phyloP scores from a whole-genome alignment of 2,113 vertebrate genomes.

The Nothocercus nigrocapillus region DNA sequence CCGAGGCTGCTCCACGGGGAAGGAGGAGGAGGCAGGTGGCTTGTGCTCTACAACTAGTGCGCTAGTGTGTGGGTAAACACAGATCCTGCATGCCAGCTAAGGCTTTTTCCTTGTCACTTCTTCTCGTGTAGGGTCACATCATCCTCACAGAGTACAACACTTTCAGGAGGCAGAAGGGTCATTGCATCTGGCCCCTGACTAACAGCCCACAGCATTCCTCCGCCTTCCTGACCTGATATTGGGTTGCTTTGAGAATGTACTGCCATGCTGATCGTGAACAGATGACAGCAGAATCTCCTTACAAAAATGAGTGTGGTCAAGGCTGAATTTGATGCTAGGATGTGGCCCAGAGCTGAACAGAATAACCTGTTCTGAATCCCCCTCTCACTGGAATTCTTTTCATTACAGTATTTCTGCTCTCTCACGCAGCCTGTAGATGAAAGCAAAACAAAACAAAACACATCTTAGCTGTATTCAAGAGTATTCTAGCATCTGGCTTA shows the following conservation, averaged over 20 bases:
- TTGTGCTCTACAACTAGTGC: not conserved
- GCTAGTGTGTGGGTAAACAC: not conserved
- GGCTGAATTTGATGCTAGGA: not conserved
- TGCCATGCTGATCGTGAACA: not conserved
- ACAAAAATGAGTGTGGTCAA: not conserved
- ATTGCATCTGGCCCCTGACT: rapidly evolving
- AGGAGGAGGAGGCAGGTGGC: not conserved
- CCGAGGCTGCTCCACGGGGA: not conserved
- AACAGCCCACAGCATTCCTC: not conserved
- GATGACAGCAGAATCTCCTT: not conserved
- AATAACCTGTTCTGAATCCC: not conserved
- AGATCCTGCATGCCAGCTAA: not conserved
- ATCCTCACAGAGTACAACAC: not conserved
- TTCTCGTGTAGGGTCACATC: not conserved
- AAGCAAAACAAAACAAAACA: not conserved
- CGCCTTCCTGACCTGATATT: not conserved
- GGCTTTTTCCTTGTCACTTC: not conserved
- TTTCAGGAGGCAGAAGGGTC: not conserved
- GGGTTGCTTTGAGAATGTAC: not conserved
- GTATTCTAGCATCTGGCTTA: not conserved
- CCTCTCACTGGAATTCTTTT: not conserved
- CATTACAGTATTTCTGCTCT: not conserved
- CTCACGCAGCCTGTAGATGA: not conserved
- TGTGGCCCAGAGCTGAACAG: not conserved
- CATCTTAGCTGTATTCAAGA: not conserved